Evolutionary conservation across 2,888 invertebrate genomes (phyloP), one percentile per base, ranked within the genome.

Genomic region (Amphipyra berbera): DNA sequence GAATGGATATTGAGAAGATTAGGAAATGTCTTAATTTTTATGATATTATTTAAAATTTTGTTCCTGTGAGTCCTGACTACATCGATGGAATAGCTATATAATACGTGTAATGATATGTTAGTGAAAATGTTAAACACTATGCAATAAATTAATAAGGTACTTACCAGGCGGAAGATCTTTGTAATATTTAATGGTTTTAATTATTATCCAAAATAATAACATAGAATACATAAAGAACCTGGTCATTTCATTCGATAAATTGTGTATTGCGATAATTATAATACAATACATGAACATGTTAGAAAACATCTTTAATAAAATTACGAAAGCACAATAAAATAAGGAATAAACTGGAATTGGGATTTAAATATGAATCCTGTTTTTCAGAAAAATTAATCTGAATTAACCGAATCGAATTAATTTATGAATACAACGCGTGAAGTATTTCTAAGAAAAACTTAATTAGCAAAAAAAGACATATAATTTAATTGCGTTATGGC

Each of bases 151-250:
- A 41, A 30, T 30, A 44, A 9, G 1, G 33, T 10, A 73, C 82
- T 82, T 70, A 83, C 82, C 82, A 35, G 82, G 82, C 1, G 82
- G 82, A 44, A 82, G 81, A 9, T 13, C 68, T 66, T 55, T 70
- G 46, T 77, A 70, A 57, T 71, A 70, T 35, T 45, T 61, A 8
- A 76, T 8, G 12, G 64, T 55, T 44, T 61, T 72, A 9, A 71
- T 14, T 30, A 71, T 12, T 15, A 68, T 53, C 69, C 70, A 76
- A 50, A 70, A 61, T 9, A 59, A 7, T 30, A 53, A 30, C 3
- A 61, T 66, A n/a, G 55, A 53, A 35, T 52, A 56, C 45, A 58
- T 53, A 45, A 68, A 65, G 35, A 61, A 53, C 46, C 68, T 62
- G 37, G 62, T 41, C 38, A 55, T 6, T 10, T 47, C 44, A 56